A percentile compares a stretch with the other conserved stretches of the same genome.
These are phyloP conservation scores for Euphonia xanthogaster DNA, from an alignment of 2,797 vertebrate species.

Conservation along the genomic window DNA sequence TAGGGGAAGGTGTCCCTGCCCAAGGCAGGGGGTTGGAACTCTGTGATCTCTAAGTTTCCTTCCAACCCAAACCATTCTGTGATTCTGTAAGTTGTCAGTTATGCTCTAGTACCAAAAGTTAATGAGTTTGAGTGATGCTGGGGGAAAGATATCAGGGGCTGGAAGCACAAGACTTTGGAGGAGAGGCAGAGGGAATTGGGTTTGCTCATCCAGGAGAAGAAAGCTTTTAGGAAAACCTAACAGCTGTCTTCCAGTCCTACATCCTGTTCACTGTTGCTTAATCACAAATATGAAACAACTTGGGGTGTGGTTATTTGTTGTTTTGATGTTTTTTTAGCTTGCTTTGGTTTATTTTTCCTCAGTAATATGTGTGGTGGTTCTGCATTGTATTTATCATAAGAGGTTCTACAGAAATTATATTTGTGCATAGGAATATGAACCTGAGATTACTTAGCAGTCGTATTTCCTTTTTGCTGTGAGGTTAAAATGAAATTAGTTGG, in stretches of 20 bases:
- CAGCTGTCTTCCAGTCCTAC: background rate
- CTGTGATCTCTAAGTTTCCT: accelerated
- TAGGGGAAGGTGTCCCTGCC: background rate
- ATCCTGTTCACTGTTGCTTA: background rate
- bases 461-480: background rate
- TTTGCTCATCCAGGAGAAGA: background rate
- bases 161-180: accelerated
- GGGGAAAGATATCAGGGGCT: background rate
- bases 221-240: background rate
- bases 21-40: background rate
- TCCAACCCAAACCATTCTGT: background rate
- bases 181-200: background rate
- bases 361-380: background rate
- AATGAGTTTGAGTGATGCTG: background rate
- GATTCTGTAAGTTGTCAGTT: background rate
- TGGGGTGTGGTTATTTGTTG: background rate
- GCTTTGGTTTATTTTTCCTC: background rate
- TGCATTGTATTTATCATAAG: background rate
- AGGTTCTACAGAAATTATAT: background rate
- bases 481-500: background rate
- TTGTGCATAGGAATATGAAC: background rate
- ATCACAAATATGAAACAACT: background rate
- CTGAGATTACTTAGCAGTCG: background rate
- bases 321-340: background rate
- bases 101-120: background rate